Percentiles rank a stretch among this genome's conserved stretches.
Conservation (phyloP, 2,113 vertebrate genomes). For the Copsychus sechellarum region DNA sequence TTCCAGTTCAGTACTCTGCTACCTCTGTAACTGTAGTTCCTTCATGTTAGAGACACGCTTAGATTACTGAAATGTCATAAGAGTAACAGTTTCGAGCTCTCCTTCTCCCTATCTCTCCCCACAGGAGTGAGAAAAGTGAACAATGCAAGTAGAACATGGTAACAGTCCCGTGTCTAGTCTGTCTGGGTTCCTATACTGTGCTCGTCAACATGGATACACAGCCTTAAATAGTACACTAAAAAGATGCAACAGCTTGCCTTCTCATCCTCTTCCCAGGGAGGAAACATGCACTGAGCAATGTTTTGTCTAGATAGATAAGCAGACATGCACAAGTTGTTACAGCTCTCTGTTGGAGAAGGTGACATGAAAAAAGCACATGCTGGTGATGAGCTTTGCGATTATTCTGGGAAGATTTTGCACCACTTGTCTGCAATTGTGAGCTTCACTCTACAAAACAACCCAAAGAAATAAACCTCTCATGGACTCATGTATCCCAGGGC, state of each 20-base stretch:
- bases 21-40: neutral
- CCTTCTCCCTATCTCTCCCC: neutral
- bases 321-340: conserved; percentile 6
- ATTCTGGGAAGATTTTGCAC: neutral
- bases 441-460: neutral
- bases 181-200: neutral
- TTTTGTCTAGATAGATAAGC: conserved; percentile 40
- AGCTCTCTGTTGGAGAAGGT: neutral
- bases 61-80: neutral
- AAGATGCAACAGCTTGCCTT: conserved; percentile 26
- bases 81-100: neutral
- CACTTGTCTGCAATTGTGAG: neutral
- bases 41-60: neutral
- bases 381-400: neutral
- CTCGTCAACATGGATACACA: neutral
- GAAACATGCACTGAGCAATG: conserved; percentile 6
- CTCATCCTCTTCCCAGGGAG: conserved; percentile 9
- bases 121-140: neutral
- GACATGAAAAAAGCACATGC: neutral
- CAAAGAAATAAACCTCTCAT: neutral
- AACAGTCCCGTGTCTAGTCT: neutral
- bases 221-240: neutral
- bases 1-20: neutral
- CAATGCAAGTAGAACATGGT: neutral
- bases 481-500: neutral